Percentiles rank a stretch among this genome's conserved stretches.
Conservation (phyloP, 1,140 invertebrate genomes). For the Drosophila cardini region DNA sequence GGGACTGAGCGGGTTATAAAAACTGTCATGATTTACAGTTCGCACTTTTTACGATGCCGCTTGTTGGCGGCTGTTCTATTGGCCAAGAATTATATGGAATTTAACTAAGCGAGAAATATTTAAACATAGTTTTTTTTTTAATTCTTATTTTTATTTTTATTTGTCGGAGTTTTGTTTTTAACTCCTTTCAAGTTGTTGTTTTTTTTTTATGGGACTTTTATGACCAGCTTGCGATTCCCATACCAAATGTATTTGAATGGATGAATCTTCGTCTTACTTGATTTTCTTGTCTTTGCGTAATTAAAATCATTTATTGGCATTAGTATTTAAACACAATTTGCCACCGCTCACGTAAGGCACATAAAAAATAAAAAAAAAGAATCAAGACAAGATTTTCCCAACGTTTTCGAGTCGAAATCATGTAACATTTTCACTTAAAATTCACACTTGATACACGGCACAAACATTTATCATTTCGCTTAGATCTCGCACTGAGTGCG, state of each 20-base stretch:
- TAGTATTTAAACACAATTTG: constrained; percentile 53
- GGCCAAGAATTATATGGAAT: constrained; percentile 73
- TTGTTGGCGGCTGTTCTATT: constrained; percentile 57
- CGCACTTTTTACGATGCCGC: constrained; percentile 76
- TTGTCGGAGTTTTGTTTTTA: constrained; percentile 36
- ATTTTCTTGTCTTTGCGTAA: constrained; percentile 47
- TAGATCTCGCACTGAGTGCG: constrained; percentile 58
- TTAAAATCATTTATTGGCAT: constrained; percentile 80
- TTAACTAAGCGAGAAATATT: constrained; percentile 76
- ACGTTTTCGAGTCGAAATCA: constrained; percentile 32
- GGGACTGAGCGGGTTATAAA: constrained; percentile 61
- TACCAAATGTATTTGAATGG: constrained; percentile 39
- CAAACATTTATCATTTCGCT: constrained; percentile 76
- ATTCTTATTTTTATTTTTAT: constrained; percentile 47
- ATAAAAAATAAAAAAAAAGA: constrained; percentile 44
- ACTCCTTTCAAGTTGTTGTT: constrained; percentile 34
- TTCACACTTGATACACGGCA: constrained; percentile 78
- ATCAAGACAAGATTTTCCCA: constrained; percentile 53
- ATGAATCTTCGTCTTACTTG: neutral
- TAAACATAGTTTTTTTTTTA: constrained; percentile 69
- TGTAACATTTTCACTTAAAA: constrained; percentile 77
- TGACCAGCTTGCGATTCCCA: constrained; percentile 61
- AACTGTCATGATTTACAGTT: constrained; percentile 82
- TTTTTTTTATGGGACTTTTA: constrained; percentile 60
- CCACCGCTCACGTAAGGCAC: constrained; percentile 62